Conservation (phyloP, 2,888 invertebrate genomes). For the Elmis aenea region DNA sequence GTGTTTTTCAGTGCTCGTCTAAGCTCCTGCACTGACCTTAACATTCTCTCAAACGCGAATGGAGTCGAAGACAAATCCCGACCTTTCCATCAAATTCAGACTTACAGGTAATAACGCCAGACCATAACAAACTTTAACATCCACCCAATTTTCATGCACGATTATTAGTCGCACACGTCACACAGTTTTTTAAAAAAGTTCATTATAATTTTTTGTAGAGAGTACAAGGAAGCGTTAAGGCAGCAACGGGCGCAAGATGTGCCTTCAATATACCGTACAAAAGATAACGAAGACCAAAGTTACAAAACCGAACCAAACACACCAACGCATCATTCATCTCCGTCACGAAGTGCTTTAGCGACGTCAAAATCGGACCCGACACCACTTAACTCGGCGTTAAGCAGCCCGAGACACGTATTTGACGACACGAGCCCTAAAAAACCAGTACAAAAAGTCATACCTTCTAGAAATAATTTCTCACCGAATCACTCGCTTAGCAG, state of each 20-base stretch:
- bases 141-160: no score
- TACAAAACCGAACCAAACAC: conserved; percentile 52
- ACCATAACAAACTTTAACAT: no score
- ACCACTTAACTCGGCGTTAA: conserved; percentile 46
- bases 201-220: conserved; percentile 51
- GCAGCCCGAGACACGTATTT: conserved; percentile 55
- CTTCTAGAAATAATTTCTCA: conserved; percentile 54
- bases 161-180: no score
- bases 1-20: conserved; percentile 46
- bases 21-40: conserved; percentile 57
- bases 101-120: conserved; percentile 61
- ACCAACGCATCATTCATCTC: conserved; percentile 51
- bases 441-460: conserved; percentile 75
- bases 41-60: conserved; percentile 54
- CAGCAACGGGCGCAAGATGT: conserved; percentile 78
- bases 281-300: conserved; percentile 55
- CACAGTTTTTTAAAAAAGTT: not conserved
- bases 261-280: conserved; percentile 63
- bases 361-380: conserved; percentile 50
- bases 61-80: conserved; percentile 61
- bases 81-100: conserved; percentile 66
- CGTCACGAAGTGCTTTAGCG: conserved; percentile 39
- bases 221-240: conserved; percentile 85
- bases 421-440: conserved; percentile 53
- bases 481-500: conserved; percentile 26